Conservation (phyloP, 2,113 vertebrate genomes). For the Falco punctatus region DNA sequence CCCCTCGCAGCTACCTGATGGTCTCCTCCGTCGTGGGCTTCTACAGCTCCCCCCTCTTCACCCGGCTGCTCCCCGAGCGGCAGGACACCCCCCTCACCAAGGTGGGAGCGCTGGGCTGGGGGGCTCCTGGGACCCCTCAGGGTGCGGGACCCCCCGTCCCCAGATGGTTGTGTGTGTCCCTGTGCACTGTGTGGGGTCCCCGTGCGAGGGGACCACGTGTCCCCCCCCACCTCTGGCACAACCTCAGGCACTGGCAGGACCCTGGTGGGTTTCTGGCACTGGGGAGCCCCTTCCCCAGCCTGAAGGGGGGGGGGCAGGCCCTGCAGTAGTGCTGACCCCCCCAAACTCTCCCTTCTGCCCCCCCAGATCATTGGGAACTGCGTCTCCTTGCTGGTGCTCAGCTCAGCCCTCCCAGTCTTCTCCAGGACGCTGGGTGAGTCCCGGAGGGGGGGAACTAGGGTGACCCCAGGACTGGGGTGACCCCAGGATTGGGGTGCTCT, state of each 20-base stretch:
- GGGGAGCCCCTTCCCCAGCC: background rate
- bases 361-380: slow-evolving; percentile 95
- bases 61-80: slow-evolving; percentile 81
- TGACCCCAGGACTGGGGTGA: accelerated
- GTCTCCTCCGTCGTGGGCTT: slow-evolving; percentile 93
- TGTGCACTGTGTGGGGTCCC: background rate
- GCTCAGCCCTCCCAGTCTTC: slow-evolving; percentile 94
- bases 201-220: accelerated
- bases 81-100: slow-evolving; percentile 92
- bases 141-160: background rate
- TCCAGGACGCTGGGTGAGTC: slow-evolving; percentile 93
- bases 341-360: background rate
- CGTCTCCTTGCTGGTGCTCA: slow-evolving; percentile 92
- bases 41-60: slow-evolving; percentile 93
- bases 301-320: too few species aligned
- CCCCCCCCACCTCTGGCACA: too few species aligned
- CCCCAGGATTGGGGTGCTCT: background rate
- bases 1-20: slow-evolving; percentile 87
- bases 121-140: background rate
- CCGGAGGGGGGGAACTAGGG: accelerated
- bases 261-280: too few species aligned
- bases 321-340: background rate
- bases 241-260: background rate
- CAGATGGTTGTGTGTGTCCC: too few species aligned
- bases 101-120: slow-evolving; percentile 70